Evolutionary conservation across 2,113 vertebrate genomes (phyloP), one percentile per base, ranked within the genome.

Genomic region (Macroglossus sobrinus): DNA sequence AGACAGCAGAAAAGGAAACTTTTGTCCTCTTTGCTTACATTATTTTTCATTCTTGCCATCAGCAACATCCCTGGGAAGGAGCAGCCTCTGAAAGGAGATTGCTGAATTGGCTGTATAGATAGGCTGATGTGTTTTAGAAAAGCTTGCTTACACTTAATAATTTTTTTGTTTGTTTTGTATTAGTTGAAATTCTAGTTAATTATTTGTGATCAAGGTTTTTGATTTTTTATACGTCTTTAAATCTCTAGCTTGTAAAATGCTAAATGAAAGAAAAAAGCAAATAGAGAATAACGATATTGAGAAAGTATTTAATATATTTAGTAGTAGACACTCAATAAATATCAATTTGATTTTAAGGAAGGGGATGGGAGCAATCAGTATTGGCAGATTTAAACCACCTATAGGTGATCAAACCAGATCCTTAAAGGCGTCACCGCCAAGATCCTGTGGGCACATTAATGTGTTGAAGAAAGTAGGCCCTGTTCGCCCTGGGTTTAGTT

Each of bases 151-250:
- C 1, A 35, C 1, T 38, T 35, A 72, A 0, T 24, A 33, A 13
- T 78, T 88, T 75, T 78, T 47, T 57, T 43, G 21, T 61, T 64
- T 88, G 50, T 59, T 22, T 24, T 66, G 19, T 69, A 2, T 74
- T 74, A 45, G 33, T 75, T 96, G 74, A 88, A 90, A 74, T 71
- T 93, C n/a, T 71, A 72, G 53, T 89, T 96, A 53, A 76, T 95
- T 94, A 74, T 19, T 53, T 94, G 59, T 96, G 64, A 59, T 76
- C 84, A 68, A 84, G 21, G 5, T 47, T 92, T 89, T 82, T 22
- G 10, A 55, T 45, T 95, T 89, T 80, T 89, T 33, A 45, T 81
- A 78, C 33, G 53, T 74, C 13, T 79, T 89, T 84, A 94, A 78
- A 30, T 91, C 24, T 91, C 16, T 53, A 55, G n/a, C n/a, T 38